Evolutionary conservation across 2,113 vertebrate genomes (phyloP).

Genomic region (Atrichornis clamosus): DNA sequence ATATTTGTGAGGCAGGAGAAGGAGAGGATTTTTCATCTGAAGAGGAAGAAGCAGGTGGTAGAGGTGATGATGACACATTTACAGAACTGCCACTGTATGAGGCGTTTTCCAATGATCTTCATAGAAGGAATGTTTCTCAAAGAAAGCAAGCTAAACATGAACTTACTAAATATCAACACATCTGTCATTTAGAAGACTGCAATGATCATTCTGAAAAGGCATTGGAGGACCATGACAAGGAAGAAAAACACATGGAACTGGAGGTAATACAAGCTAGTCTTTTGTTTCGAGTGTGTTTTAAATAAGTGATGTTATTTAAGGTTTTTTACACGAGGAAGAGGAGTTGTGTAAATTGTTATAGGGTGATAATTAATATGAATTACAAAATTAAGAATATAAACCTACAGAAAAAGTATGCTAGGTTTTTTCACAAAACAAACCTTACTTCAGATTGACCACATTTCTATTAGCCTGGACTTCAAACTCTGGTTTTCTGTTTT

Average conservation of each 20-base stretch:
- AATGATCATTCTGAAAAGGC: background rate
- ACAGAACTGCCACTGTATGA: slow-evolving; percentile 52
- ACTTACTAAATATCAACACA: background rate
- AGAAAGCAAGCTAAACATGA: slow-evolving; percentile 46
- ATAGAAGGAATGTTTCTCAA: slow-evolving; percentile 19
- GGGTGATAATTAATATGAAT: background rate
- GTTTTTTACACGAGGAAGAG: background rate
- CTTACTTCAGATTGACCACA: background rate
- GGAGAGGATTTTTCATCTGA: slow-evolving; percentile 55
- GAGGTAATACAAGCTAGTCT: slow-evolving; percentile 67
- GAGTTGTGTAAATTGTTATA: background rate
- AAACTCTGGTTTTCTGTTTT: background rate
- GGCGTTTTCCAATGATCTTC: slow-evolving; percentile 9
- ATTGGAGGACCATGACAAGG: slow-evolving; percentile 45
- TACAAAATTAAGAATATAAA: background rate
- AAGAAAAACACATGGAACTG: slow-evolving; percentile 52
- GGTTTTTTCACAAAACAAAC: background rate
- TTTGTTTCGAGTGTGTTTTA: background rate
- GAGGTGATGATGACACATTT: slow-evolving; percentile 59
- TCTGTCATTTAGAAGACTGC: background rate
- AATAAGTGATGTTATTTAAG: background rate
- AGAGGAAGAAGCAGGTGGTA: slow-evolving; percentile 56
- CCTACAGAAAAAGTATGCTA: background rate
- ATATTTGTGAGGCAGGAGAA: slow-evolving; percentile 53
- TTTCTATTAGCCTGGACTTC: background rate